Conservation (phyloP, 2,888 invertebrate genomes). For the Ophion ventricosus region DNA sequence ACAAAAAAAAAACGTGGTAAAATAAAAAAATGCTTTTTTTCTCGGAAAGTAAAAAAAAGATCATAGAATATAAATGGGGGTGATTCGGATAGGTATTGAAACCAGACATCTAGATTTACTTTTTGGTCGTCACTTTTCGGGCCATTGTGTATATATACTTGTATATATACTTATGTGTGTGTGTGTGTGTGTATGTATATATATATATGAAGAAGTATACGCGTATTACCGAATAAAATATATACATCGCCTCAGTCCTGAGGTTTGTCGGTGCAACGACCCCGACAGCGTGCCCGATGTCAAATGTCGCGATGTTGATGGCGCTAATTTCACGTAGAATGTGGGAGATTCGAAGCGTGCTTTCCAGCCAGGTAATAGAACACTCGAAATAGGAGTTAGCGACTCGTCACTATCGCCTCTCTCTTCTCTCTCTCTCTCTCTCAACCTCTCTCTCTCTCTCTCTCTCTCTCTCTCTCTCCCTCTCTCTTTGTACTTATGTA, state of each 20-base stretch:
- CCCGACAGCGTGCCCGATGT: slow-evolving; percentile 1
- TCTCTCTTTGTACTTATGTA: slow-evolving; percentile 37
- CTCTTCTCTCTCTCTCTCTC: slow-evolving; percentile 30
- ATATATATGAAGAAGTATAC: too few species aligned
- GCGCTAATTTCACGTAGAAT: slow-evolving; percentile 37
- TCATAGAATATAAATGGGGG: too few species aligned
- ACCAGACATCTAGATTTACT: too few species aligned
- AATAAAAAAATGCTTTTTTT: too few species aligned
- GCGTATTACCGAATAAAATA: slow-evolving; percentile 25
- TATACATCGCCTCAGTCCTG: not conserved
- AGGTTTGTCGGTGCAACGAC: slow-evolving; percentile 15
- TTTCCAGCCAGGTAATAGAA: slow-evolving; percentile 41
- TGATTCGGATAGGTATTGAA: too few species aligned
- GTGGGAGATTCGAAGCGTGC: slow-evolving; percentile 36
- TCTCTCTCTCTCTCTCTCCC: slow-evolving; percentile 31
- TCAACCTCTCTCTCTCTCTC: too few species aligned
- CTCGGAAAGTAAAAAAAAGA: too few species aligned
- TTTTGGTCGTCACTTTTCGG: too few species aligned
- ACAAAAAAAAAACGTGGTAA: too few species aligned
- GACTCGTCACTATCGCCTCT: slow-evolving; percentile 47
- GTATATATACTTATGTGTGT: too few species aligned
- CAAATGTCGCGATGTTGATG: slow-evolving; percentile 36
- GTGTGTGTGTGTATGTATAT: too few species aligned
- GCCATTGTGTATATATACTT: too few species aligned
- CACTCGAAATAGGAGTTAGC: slow-evolving; percentile 50